Conservation (phyloP, 2,888 invertebrate species). For the Apamea monoglypha region DNA sequence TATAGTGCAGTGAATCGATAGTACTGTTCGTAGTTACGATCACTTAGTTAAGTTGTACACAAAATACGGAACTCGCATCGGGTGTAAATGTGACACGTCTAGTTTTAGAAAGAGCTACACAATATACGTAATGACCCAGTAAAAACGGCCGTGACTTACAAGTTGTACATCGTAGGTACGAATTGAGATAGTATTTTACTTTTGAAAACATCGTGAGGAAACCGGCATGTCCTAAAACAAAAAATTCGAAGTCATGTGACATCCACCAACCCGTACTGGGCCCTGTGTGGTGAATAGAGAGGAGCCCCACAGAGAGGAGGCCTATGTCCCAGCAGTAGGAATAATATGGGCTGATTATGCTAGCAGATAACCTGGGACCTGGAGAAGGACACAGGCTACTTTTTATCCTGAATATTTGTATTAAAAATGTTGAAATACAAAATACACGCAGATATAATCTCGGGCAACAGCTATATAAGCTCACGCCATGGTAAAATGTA, state of each 20-base stretch:
- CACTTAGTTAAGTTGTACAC: conserved; percentile 20
- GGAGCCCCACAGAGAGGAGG: not conserved
- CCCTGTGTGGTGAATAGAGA: not conserved
- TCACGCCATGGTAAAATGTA: not conserved
- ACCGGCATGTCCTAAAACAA: not conserved
- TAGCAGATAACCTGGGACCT: no score
- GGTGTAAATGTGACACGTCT: no score
- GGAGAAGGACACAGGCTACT: no score
- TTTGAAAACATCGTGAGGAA: not conserved
- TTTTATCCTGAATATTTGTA: no score
- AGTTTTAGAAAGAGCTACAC: not conserved
- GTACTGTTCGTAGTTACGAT: conserved; percentile 17
- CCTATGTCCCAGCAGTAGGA: not conserved
- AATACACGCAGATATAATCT: not conserved
- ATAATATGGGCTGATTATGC: not conserved
- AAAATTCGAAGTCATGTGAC: not conserved
- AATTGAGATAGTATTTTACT: not conserved
- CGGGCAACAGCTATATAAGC: not conserved
- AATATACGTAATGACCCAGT: not conserved
- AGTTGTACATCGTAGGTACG: not conserved
- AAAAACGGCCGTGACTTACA: not conserved
- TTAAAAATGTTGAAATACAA: no score
- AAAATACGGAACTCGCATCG: not conserved
- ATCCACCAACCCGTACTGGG: not conserved
- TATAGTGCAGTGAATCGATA: conserved; percentile 75